Percentiles rank a stretch among this genome's conserved stretches.
phyloP scores from a whole-genome alignment of 2,888 invertebrate species.

The Pyrocoelia pectoralis region DNA sequence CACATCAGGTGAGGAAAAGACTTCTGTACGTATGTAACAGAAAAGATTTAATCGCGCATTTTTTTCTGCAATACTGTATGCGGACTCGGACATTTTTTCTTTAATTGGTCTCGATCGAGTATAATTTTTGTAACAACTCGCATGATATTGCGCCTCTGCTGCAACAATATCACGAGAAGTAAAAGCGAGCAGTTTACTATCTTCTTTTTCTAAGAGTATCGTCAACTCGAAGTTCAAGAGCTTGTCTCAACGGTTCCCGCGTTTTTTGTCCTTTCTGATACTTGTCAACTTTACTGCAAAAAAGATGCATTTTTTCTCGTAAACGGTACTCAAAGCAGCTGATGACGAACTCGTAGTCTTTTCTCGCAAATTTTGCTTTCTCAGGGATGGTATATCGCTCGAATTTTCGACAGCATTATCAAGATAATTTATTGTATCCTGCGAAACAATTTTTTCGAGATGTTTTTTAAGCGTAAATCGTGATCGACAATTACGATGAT shows the following conservation, averaged over 20 bases:
- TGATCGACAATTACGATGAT: too few relatives aligned
- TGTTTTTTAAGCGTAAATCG: too few relatives aligned
- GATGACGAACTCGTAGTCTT: too few relatives aligned
- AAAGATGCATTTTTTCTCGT: too few relatives aligned
- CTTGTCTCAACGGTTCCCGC: background rate
- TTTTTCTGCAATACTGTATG: background rate
- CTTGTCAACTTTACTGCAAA: too few relatives aligned
- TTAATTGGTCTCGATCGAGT: background rate
- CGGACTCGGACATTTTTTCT: background rate
- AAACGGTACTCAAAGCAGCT: too few relatives aligned
- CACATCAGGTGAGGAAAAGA: background rate
- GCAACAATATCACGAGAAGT: background rate
- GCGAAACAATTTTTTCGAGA: too few relatives aligned
- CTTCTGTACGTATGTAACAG: background rate
- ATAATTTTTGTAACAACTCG: background rate
- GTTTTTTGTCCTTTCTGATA: background rate
- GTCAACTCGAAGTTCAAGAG: background rate
- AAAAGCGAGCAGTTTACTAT: background rate
- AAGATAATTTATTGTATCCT: too few relatives aligned
- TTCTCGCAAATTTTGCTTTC: too few relatives aligned
- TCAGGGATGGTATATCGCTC: too few relatives aligned
- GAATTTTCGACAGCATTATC: too few relatives aligned
- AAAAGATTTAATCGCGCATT: background rate
- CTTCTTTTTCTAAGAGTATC: background rate
- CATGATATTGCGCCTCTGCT: constrained; percentile 4